Conservation (phyloP, 2,888 invertebrate species). For the Dermolepida albohirtum region DNA sequence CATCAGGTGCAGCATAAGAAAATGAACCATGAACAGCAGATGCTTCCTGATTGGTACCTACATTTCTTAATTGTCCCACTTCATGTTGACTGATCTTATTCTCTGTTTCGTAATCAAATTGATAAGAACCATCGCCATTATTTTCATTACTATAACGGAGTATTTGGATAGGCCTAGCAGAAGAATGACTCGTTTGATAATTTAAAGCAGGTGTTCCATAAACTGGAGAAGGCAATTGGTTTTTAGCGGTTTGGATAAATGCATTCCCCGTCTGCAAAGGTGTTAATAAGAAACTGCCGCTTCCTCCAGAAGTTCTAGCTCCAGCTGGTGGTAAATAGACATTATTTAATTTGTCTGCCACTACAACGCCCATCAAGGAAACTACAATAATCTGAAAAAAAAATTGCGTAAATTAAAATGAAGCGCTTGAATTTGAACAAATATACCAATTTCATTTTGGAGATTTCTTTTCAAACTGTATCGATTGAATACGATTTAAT, state of each 20-base stretch:
- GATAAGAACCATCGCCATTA: conserved; percentile 66
- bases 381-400: conserved; percentile 64
- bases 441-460: conserved; percentile 44
- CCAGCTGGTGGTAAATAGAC: conserved; percentile 70
- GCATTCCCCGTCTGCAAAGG: conserved; percentile 46
- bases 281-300: conserved; percentile 57
- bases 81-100: conserved; percentile 68
- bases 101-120: conserved; percentile 65
- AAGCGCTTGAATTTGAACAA: background rate
- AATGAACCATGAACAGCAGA: conserved; percentile 66
- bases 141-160: conserved; percentile 63
- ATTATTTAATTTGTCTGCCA: conserved; percentile 69
- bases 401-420: conserved; percentile 32
- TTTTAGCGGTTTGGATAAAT: background rate
- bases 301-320: conserved; percentile 67
- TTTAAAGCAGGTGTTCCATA: conserved; percentile 39
- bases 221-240: conserved; percentile 1
- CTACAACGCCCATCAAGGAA: conserved; percentile 60
- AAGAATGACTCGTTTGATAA: conserved; percentile 18
- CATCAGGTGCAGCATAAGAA: conserved; percentile 66
- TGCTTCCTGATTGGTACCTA: conserved; percentile 61
- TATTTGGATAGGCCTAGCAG: conserved; percentile 47
- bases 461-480: conserved; percentile 7
- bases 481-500: conserved; percentile 6
- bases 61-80: conserved; percentile 60